Base-by-base conservation (phyloP, 2,797 vertebrate species). In the Microctenopoma stevenorrisi region DNA sequence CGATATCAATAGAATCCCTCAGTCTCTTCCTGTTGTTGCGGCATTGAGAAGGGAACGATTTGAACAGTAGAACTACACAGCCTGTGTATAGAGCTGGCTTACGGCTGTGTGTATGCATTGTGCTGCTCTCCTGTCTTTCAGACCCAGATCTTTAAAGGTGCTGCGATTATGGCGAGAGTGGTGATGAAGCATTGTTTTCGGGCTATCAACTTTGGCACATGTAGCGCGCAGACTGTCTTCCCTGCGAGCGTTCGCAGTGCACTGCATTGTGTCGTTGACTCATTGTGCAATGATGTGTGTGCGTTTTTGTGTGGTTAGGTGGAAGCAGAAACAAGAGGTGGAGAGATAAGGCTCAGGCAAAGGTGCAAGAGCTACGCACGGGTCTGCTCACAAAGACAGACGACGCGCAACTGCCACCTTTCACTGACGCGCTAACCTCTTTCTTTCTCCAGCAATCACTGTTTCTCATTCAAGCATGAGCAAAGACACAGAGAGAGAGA, bases 1-100 rank as follows among this genome's bases (percentile, higher is more conserved):
- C 84, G 1, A 84, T 90, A 87, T 90, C 88, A 90, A 88, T 84
- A 72, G 75, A 75, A 68, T 85, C 84, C 81, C 89, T 66, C 74
- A 77, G 71, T 84, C 71, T 86, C 74, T 84, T 72, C 79, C 72
- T 50, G 84, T 88, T 88, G 88, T 91, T 84, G 68, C 77, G 25
- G 11, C 57, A 68, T 74, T 7, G 40, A 88, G 75, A 75, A 64
- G 74, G 85, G 74, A 86, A 89, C 79, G 76, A 76, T 53, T 84
- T 78, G 84, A 87, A 86, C 84, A 85, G 69, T 81, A 47, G 66
- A 86, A 82, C 62, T 77, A 79, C 77, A 72, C 37, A 43, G 60
- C 58, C 70, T 65, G 56, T 85, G 87, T 88, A 86, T 85, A 48
- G 72, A 74, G 47, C 67, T 76, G 78, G 81, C 76, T 72, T 73